phyloP scores from a whole-genome alignment of 2,797 vertebrate species.

The Champsocephalus gunnari region DNA sequence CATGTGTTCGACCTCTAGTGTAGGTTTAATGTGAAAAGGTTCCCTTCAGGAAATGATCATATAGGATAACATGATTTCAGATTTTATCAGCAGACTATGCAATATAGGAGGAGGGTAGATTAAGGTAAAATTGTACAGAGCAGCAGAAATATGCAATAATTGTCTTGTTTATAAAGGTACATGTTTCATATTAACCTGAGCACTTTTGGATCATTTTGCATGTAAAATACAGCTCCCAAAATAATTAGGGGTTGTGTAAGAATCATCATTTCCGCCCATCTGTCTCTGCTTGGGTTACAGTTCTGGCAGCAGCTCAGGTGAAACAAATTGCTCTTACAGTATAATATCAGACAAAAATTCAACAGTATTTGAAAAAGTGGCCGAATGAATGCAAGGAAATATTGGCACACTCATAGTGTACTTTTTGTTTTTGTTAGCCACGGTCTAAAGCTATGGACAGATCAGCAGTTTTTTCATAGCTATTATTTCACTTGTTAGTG shows the following conservation, averaged over 20 bases:
- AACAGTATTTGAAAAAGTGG: neutral
- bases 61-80: slow-evolving; percentile 28
- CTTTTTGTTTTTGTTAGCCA: slow-evolving; percentile 4
- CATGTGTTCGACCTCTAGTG: slow-evolving; percentile 23
- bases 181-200: slow-evolving; percentile 2
- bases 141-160: slow-evolving; percentile 15
- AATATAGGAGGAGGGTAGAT: slow-evolving; percentile 3
- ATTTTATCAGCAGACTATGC: slow-evolving; percentile 18
- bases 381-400: slow-evolving; percentile 7
- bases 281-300: slow-evolving; percentile 23
- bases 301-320: slow-evolving; percentile 2
- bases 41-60: neutral
- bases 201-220: slow-evolving; percentile 14
- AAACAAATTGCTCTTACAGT: neutral
- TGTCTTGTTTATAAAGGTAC: slow-evolving; percentile 16
- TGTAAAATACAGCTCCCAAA: slow-evolving; percentile 25
- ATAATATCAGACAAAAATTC: slow-evolving; percentile 3
- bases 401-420: neutral
- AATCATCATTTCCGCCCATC: neutral
- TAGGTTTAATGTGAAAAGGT: slow-evolving; percentile 16
- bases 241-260: slow-evolving; percentile 3
- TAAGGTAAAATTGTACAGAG: slow-evolving; percentile 25
- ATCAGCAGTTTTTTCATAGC: slow-evolving; percentile 27
- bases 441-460: neutral
- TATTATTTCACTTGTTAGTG: slow-evolving; percentile 23